phyloP scores from a whole-genome alignment of 1,140 invertebrate genomes.

The Saccostrea cuccullata region DNA sequence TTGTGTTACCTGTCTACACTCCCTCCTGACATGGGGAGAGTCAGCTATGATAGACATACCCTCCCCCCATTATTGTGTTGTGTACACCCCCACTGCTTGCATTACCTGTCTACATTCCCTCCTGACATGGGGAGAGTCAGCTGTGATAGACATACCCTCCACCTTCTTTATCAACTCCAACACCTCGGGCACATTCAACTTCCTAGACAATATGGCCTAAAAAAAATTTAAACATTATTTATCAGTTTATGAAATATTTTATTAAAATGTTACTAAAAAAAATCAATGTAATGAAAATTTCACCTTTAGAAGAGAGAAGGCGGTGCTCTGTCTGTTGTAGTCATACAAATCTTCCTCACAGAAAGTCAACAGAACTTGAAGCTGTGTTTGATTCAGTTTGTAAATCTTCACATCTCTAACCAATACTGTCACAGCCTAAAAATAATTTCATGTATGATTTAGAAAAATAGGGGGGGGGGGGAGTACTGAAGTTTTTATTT shows the following conservation, averaged over 20 bases:
- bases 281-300: too few species aligned
- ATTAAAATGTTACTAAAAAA: too few species aligned
- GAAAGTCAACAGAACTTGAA: slow-evolving; percentile 91
- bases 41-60: slow-evolving; percentile 90
- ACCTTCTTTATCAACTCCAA: slow-evolving; percentile 90
- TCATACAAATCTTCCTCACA: slow-evolving; percentile 93
- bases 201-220: slow-evolving; percentile 87
- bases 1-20: slow-evolving; percentile 79
- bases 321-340: slow-evolving; percentile 89
- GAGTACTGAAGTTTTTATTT: too few species aligned
- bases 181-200: slow-evolving; percentile 87
- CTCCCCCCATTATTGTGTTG: too few species aligned
- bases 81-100: not conserved
- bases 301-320: slow-evolving; percentile 91
- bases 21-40: slow-evolving; percentile 85
- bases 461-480: not conserved
- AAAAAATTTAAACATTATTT: slow-evolving; percentile 33
- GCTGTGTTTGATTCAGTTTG: slow-evolving; percentile 85
- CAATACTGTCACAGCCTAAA: slow-evolving; percentile 87
- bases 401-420: slow-evolving; percentile 88
- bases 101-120: slow-evolving; percentile 81
- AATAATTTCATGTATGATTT: not conserved
- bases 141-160: slow-evolving; percentile 88
- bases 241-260: too few species aligned
- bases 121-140: slow-evolving; percentile 87